Conservation (phyloP, 2,797 vertebrate genomes). For the Erpetoichthys calabaricus region DNA sequence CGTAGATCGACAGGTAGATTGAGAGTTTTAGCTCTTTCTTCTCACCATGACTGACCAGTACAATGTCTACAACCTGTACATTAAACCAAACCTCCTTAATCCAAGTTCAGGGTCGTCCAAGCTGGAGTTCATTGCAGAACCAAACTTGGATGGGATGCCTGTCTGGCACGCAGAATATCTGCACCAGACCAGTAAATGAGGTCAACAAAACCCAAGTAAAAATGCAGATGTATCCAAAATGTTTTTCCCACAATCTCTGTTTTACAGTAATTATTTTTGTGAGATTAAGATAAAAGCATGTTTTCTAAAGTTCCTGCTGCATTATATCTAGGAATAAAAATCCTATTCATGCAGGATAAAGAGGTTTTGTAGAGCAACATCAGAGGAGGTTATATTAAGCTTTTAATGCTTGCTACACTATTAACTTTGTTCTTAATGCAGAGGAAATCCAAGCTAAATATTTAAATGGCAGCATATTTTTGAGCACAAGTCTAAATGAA, state of each 20-base stretch:
- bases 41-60: no score
- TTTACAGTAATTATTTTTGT: neutral
- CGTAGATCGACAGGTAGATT: no score
- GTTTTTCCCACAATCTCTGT: neutral
- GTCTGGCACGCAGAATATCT: no score
- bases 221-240: neutral
- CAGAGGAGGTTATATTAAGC: neutral
- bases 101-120: no score
- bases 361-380: conserved; percentile 18
- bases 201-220: no score
- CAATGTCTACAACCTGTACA: no score
- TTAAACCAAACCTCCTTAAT: no score
- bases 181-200: no score
- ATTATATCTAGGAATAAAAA: conserved; percentile 8
- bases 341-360: conserved; percentile 14
- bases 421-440: conserved; percentile 41
- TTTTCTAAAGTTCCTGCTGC: neutral
- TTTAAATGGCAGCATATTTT: conserved; percentile 62
- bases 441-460: conserved; percentile 53
- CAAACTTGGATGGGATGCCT: no score
- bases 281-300: neutral
- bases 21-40: no score
- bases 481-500: conserved; percentile 57
- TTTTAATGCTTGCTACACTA: conserved; percentile 20
- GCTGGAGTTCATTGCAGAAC: no score